Conservation (phyloP, 2,888 invertebrate genomes). For the Endotricha flammealis region DNA sequence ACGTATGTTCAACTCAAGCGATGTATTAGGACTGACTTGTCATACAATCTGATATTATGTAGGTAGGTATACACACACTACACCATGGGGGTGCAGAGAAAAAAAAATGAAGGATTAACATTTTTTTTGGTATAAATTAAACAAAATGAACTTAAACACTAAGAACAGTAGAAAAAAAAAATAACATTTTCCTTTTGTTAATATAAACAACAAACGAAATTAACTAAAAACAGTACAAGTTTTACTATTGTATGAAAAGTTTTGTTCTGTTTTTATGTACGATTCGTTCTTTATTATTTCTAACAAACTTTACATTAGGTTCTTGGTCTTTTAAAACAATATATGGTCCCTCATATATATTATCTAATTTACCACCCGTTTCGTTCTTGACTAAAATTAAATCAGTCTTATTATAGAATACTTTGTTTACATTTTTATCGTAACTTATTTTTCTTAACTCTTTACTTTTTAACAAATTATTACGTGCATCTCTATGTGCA, state of each 20-base stretch:
- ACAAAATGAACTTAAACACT: too few relatives aligned
- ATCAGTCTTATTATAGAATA: slow-evolving; percentile 12
- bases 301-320: neutral
- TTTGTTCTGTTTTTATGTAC: slow-evolving; percentile 4
- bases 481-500: slow-evolving; percentile 13
- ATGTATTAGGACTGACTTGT: too few relatives aligned
- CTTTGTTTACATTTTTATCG: slow-evolving; percentile 11
- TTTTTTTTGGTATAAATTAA: neutral
- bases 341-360: neutral
- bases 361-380: slow-evolving; percentile 9
- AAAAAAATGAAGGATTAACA: neutral
- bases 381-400: slow-evolving; percentile 16
- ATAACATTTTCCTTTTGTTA: too few relatives aligned
- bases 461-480: slow-evolving; percentile 14
- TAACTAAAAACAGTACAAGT: too few relatives aligned
- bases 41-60: too few relatives aligned
- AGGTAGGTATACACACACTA: neutral
- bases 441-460: slow-evolving; percentile 11
- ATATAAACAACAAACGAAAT: too few relatives aligned
- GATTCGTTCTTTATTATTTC: neutral
- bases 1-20: too few relatives aligned
- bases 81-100: neutral
- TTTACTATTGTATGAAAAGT: neutral
- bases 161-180: too few relatives aligned
- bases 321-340: neutral